A percentile compares a stretch with the other conserved stretches of the same genome.
phyloP scores from a whole-genome alignment of 2,797 vertebrate species.

The Bovichtus variegatus region DNA sequence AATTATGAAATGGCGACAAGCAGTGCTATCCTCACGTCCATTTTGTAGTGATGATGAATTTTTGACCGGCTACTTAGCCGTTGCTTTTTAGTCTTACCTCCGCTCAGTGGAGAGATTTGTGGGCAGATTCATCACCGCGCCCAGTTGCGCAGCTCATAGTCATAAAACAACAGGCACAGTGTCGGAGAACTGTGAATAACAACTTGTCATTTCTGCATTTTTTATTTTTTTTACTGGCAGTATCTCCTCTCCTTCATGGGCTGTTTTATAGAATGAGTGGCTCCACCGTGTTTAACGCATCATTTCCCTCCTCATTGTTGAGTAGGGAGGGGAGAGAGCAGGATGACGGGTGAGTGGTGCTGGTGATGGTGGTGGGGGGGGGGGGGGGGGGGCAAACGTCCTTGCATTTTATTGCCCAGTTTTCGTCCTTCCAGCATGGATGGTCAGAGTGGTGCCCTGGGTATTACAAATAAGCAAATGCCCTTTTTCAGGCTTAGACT shows the following conservation, averaged over 20 bases:
- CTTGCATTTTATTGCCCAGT: constrained; percentile 80
- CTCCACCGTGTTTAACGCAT: constrained; percentile 79
- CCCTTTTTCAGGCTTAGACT: constrained; percentile 46
- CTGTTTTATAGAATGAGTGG: constrained; percentile 76
- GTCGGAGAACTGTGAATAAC: constrained; percentile 71
- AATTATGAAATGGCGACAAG: no score
- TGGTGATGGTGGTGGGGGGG: neutral
- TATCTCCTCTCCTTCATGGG: constrained; percentile 70
- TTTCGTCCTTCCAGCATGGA: constrained; percentile 73
- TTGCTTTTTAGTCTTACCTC: constrained; percentile 35
- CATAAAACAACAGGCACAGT: constrained; percentile 62
- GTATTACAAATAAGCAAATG: constrained; percentile 69
- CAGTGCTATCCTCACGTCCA: neutral
- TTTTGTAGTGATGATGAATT: constrained; percentile 25
- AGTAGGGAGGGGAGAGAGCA: constrained; percentile 39
- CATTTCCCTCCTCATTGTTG: constrained; percentile 78
- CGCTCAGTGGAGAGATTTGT: constrained; percentile 52
- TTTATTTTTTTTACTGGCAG: constrained; percentile 38
- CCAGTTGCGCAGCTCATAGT: constrained; percentile 29
- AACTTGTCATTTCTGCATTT: constrained; percentile 69
- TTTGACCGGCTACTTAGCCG: constrained; percentile 17
- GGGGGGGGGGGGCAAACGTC: constrained; percentile 51
- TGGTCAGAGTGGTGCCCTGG: constrained; percentile 67
- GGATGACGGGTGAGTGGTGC: constrained; percentile 46
- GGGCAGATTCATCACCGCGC: constrained; percentile 44